Evolutionary conservation across 2,113 vertebrate genomes (phyloP).

Genomic region (Erpornis zantholeuca): DNA sequence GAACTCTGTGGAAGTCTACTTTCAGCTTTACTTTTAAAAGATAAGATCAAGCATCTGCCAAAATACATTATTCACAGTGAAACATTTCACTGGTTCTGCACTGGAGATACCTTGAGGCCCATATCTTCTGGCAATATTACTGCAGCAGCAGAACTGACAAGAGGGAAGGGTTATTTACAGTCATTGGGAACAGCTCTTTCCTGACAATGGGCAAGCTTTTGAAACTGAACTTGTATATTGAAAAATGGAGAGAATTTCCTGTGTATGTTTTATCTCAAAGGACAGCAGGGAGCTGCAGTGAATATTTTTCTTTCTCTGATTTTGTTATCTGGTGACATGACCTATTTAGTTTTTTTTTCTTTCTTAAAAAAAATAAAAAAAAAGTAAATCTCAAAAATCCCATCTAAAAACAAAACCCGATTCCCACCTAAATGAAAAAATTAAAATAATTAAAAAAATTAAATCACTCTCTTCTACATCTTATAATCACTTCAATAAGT

Average conservation of each 20-base stretch:
- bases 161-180: constrained; percentile 41
- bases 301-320: not conserved
- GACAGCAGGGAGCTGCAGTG: not conserved
- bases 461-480: not conserved
- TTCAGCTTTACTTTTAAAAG: constrained; percentile 42
- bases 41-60: constrained; percentile 45
- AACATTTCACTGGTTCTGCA: constrained; percentile 28
- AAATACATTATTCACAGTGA: constrained; percentile 55
- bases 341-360: not conserved
- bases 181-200: not conserved
- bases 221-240: not conserved
- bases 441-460: rapidly evolving
- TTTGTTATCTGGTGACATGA: not conserved
- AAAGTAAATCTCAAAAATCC: not conserved
- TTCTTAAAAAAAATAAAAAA: not conserved
- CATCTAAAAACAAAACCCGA: not conserved
- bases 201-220: not conserved
- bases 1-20: constrained; percentile 13
- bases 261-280: not conserved
- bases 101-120: constrained; percentile 12
- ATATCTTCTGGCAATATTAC: constrained; percentile 4
- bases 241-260: not conserved
- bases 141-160: constrained; percentile 1
- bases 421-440: rapidly evolving
- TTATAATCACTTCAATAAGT: not conserved